A percentile compares a stretch with the other conserved stretches of the same genome.
These are phyloP conservation scores for Propithecus deckenii DNA, from an alignment of 2,797 vertebrate genomes.

Conservation along the genomic window DNA sequence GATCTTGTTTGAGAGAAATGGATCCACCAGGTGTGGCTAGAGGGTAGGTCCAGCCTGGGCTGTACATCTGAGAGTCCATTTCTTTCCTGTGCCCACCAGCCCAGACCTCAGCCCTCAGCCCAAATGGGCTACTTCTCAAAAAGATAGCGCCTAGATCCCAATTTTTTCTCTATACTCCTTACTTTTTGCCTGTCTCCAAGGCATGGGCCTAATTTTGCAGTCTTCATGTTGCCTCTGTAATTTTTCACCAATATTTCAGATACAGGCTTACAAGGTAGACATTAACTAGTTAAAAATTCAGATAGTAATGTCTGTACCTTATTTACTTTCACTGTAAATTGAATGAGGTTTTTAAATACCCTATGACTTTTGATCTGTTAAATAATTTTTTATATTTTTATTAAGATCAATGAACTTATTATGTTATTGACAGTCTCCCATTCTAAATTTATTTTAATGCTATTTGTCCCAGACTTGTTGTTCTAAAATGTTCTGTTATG, in stretches of 20 bases:
- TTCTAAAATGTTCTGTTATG: slow-evolving; percentile 10
- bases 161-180: neutral
- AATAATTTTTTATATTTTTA: slow-evolving; percentile 9
- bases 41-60: neutral
- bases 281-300: neutral
- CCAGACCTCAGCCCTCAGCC: neutral
- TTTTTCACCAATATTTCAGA: neutral
- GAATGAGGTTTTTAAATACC: neutral
- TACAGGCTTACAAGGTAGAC: neutral
- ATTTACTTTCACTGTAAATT: neutral
- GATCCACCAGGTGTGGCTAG: neutral
- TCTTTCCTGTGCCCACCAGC: neutral
- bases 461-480: neutral
- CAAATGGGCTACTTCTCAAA: neutral
- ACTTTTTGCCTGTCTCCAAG: neutral
- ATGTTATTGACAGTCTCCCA: neutral
- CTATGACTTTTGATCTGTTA: neutral
- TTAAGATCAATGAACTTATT: slow-evolving; percentile 35
- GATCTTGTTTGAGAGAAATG: neutral
- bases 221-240: neutral
- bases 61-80: neutral
- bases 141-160: neutral
- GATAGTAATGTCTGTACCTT: neutral
- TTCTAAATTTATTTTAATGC: slow-evolving; percentile 41
- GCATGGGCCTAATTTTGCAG: neutral